A percentile compares a stretch with the other conserved stretches of the same genome.
Evolutionary conservation across 2,113 vertebrate species (phyloP).

Genomic region (Thamnaconus septentrionalis): DNA sequence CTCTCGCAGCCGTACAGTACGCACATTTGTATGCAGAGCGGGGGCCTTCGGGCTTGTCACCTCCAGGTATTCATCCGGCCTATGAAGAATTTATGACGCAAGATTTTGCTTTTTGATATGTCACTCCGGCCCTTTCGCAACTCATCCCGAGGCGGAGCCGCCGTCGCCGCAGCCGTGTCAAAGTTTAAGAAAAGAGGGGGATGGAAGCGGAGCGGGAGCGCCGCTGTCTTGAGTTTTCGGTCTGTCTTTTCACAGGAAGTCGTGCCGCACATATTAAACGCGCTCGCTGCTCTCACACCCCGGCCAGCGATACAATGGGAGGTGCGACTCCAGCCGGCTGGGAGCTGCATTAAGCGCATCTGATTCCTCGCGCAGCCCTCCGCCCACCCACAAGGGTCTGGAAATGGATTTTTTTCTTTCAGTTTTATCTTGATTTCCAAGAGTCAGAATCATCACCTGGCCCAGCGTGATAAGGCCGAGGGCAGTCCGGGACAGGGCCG

Average conservation of each 20-base stretch:
- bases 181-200: constrained; percentile 40
- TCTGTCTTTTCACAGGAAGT: not conserved
- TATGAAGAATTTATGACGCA: constrained; percentile 68
- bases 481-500: constrained; percentile 42
- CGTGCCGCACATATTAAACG: constrained; percentile 33
- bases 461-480: constrained; percentile 36
- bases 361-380: constrained; percentile 26
- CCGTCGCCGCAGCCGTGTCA: constrained; percentile 28
- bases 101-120: constrained; percentile 54
- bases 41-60: constrained; percentile 50
- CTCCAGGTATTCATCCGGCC: constrained; percentile 55
- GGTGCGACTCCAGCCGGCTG: too few relatives aligned
- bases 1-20: constrained; percentile 36
- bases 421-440: constrained; percentile 31
- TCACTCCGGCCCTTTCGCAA: constrained; percentile 27
- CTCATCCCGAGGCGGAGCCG: constrained; percentile 14
- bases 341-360: too few relatives aligned
- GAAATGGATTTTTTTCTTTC: constrained; percentile 20
- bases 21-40: constrained; percentile 64
- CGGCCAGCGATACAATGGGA: too few relatives aligned
- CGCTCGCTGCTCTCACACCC: not conserved
- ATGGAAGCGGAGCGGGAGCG: constrained; percentile 25
- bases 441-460: constrained; percentile 50
- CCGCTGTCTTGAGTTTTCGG: constrained; percentile 30
- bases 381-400: constrained; percentile 14